Evolutionary conservation across 2,888 invertebrate species (phyloP), one percentile per base, ranked within the genome.

Genomic region (Gordius sp.): DNA sequence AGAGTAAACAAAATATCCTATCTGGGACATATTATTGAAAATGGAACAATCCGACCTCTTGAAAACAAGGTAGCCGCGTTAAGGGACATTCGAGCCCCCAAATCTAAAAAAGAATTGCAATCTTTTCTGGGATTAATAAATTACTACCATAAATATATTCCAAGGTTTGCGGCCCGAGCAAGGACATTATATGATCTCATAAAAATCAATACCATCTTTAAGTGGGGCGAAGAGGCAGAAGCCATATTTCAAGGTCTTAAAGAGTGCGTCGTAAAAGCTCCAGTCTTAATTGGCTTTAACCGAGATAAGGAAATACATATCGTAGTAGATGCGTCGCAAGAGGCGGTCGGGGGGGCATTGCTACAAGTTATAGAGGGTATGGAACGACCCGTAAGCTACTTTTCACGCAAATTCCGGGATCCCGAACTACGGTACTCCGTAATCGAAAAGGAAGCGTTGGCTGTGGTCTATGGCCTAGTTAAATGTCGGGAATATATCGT

Each of bases 401-500:
- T n/a, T n/a, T n/a, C n/a, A n/a, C n/a, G 28, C n/a, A 58, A 53
- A 18, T 56, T 58, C 16, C 2, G 23, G n/a, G 18, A 27, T 2
- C 25, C 20, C 2, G 24, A 58, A 57, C 52, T 53, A 20, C 54
- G 28, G 23, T 58, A 58, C 41, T 53, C 57, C 26, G 56, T 24
- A 2, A 58, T 25, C 26, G 25, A 58, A 57, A 64, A 57, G 56
- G 64, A 66, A 62, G 66, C 68, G 8, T 60, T 66, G 33, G 59
- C 65, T 13, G 60, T 68, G 2, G 64, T 69, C 2, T 71, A 65
- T 60, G 67, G 65, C 1, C 62, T 68, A 1, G 63, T 64, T 26
- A 64, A 64, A 59, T 70, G 67, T 61, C 64, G 66, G 28, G 62
- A 66, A 28, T 70, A 67, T 60, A 56, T 69, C 1, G 66, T n/a